These are phyloP conservation scores for Pelodytes ibericus DNA, from an alignment of 2,797 vertebrate species.

Conservation along the genomic window DNA sequence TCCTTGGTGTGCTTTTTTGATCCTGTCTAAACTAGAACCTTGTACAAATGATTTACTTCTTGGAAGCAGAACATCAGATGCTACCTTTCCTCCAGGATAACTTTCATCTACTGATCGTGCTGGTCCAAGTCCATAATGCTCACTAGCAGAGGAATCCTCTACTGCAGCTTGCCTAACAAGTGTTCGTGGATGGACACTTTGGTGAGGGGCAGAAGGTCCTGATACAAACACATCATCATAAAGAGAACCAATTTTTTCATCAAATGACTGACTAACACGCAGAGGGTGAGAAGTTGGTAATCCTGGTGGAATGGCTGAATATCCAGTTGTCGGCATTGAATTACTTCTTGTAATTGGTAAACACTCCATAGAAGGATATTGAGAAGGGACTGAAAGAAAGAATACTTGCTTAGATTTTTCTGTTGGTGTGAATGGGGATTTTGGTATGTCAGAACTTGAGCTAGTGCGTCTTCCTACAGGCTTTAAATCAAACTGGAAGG, in stretches of 20 bases:
- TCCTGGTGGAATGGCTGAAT: constrained; percentile 86
- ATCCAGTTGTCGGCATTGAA: constrained; percentile 96
- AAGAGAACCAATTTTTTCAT: constrained; percentile 90
- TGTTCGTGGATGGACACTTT: constrained; percentile 85
- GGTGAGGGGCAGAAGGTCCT: constrained; percentile 81
- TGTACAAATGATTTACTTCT: constrained; percentile 85
- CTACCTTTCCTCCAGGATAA: constrained; percentile 73
- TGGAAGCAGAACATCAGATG: constrained; percentile 72
- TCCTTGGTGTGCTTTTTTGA: constrained; percentile 86
- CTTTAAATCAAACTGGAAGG: constrained; percentile 98
- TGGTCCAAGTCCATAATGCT: constrained; percentile 78
- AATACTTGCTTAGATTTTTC: constrained; percentile 97
- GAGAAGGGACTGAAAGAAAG: constrained; percentile 90
- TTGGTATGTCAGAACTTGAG: constrained; percentile 97
- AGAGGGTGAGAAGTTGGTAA: constrained; percentile 84
- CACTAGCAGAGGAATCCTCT: constrained; percentile 87
- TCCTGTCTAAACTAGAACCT: constrained; percentile 77
- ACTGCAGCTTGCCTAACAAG: constrained; percentile 93
- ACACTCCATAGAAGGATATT: constrained; percentile 82
- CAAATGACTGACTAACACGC: constrained; percentile 94
- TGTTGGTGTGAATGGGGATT: constrained; percentile 96
- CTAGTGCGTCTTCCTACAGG: constrained; percentile 93
- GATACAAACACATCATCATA: constrained; percentile 95
- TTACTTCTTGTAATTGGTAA: constrained; percentile 98
- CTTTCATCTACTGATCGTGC: constrained; percentile 86